Evolutionary conservation across 2,888 invertebrate genomes (phyloP).

Genomic region (Phyllotreta cruciferae): DNA sequence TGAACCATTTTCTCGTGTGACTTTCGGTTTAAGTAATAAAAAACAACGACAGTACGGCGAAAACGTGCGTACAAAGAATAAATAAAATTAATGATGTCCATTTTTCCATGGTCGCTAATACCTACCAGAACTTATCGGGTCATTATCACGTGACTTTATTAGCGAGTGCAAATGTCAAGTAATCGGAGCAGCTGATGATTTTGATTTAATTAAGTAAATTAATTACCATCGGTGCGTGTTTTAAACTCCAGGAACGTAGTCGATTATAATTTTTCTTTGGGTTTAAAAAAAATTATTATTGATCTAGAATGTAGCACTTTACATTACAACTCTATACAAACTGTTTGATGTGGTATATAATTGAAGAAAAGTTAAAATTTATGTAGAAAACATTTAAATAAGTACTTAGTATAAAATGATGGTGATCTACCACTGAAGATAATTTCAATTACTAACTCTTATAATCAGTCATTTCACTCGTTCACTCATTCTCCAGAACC

Average conservation of each 20-base stretch:
- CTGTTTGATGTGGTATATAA: too few relatives aligned
- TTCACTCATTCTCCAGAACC: constrained; percentile 22
- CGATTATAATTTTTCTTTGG: neutral
- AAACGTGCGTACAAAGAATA: constrained; percentile 7
- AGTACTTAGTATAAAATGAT: too few relatives aligned
- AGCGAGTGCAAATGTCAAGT: constrained; percentile 21
- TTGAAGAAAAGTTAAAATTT: too few relatives aligned
- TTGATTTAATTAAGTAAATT: constrained; percentile 22
- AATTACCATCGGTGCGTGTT: constrained; percentile 3
- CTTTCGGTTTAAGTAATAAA: constrained; percentile 15
- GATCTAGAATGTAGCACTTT: neutral
- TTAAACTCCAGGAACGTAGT: constrained; percentile 7
- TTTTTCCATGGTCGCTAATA: constrained; percentile 7
- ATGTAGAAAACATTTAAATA: too few relatives aligned
- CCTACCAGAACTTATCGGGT: constrained; percentile 10
- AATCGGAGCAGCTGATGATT: constrained; percentile 22
- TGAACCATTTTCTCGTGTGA: constrained; percentile 19
- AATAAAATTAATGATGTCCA: constrained; percentile 10
- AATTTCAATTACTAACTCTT: constrained; percentile 22
- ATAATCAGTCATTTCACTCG: constrained; percentile 26
- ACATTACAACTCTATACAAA: too few relatives aligned
- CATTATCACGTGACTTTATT: constrained; percentile 23
- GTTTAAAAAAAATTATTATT: neutral
- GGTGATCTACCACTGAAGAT: constrained; percentile 1
- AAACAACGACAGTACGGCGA: neutral